A percentile compares a stretch with the other conserved stretches of the same genome.
Conservation (phyloP, 2,113 vertebrate species). For the Eublepharis macularius region DNA sequence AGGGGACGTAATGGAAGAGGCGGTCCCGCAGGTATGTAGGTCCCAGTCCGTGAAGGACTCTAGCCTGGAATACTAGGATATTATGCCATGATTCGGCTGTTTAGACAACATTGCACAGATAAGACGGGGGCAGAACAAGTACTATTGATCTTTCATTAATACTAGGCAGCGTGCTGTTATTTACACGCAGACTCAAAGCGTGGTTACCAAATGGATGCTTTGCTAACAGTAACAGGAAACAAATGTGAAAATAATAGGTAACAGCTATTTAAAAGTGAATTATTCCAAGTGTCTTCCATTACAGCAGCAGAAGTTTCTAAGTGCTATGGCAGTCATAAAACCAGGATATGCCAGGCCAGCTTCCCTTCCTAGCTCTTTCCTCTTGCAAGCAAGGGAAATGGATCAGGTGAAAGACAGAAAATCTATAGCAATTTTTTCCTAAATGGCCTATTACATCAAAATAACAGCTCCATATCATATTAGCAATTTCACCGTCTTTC, state of each 20-base stretch:
- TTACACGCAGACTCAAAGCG: constrained; percentile 4
- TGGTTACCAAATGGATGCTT: constrained; percentile 48
- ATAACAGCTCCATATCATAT: constrained; percentile 42
- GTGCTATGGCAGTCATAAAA: constrained; percentile 10
- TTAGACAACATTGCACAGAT: background rate
- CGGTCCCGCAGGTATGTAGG: no score
- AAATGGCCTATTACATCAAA: constrained; percentile 58
- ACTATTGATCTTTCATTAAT: constrained; percentile 6
- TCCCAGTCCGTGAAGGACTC: no score
- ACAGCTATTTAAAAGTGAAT: constrained; percentile 35
- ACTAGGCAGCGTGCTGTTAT: constrained; percentile 33
- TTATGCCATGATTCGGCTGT: background rate
- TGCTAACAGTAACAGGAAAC: constrained; percentile 33
- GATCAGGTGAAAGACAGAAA: constrained; percentile 64
- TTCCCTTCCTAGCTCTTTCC: constrained; percentile 27
- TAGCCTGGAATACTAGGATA: background rate
- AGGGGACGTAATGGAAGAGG: no score
- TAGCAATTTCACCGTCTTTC: constrained; percentile 41
- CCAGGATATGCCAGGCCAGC: background rate
- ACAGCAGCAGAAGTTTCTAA: constrained; percentile 18
- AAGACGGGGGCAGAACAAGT: background rate
- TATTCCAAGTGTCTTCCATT: constrained; percentile 32
- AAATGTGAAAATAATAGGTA: constrained; percentile 33
- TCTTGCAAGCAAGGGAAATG: constrained; percentile 54
- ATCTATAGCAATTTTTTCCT: constrained; percentile 64